Conservation (phyloP, 2,113 vertebrate genomes). For the Trematocara variabile region DNA sequence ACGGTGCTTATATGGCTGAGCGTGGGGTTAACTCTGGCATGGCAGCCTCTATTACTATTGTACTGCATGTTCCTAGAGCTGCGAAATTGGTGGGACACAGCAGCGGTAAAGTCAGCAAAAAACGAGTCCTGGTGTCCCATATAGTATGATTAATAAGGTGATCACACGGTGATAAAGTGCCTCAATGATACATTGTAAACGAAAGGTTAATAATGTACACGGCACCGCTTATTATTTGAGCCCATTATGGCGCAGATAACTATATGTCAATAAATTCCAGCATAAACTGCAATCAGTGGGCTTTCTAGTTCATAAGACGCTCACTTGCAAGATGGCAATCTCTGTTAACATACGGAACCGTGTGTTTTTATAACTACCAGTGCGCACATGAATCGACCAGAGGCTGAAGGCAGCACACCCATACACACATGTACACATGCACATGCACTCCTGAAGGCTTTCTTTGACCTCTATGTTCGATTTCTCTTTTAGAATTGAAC, state of each 20-base stretch:
- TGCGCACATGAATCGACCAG: slow-evolving; percentile 17
- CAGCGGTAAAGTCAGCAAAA: slow-evolving; percentile 47
- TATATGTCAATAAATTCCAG: slow-evolving; percentile 23
- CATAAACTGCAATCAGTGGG: slow-evolving; percentile 5
- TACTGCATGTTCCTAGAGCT: slow-evolving; percentile 40
- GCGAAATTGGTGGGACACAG: slow-evolving; percentile 29
- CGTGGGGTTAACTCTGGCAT: slow-evolving; percentile 62
- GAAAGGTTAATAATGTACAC: slow-evolving; percentile 47
- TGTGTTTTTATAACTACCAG: background rate
- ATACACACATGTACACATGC: background rate
- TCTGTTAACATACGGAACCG: background rate
- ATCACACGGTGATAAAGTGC: slow-evolving; percentile 37
- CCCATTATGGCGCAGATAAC: slow-evolving; percentile 16
- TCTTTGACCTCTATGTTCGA: slow-evolving; percentile 68
- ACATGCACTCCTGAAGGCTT: slow-evolving; percentile 44
- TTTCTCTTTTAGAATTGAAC: slow-evolving; percentile 71
- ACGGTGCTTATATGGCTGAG: slow-evolving; percentile 66
- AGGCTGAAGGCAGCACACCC: background rate
- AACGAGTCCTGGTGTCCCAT: slow-evolving; percentile 29
- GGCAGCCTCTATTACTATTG: slow-evolving; percentile 59
- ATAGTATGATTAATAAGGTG: slow-evolving; percentile 42
- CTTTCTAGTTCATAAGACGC: slow-evolving; percentile 3
- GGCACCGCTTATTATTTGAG: slow-evolving; percentile 8
- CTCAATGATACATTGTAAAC: slow-evolving; percentile 45
- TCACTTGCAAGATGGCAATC: background rate